phyloP scores from a whole-genome alignment of 2,113 vertebrate species.

The Myiozetetes cayanensis region DNA sequence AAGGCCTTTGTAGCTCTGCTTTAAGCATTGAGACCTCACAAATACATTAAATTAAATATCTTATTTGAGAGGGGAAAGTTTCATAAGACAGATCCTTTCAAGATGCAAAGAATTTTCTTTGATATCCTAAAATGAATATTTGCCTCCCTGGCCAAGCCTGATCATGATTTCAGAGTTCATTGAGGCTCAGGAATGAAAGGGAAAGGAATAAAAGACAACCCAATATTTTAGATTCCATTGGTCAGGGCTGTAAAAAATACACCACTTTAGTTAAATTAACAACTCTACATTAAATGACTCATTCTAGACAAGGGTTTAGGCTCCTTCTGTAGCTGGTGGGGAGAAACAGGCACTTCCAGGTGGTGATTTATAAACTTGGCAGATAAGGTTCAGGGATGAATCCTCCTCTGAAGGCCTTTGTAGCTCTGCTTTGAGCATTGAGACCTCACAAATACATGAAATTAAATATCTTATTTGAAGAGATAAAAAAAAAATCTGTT shows the following conservation, averaged over 20 bases:
- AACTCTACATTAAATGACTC: not conserved
- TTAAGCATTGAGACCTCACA: not conserved
- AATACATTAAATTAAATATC: not conserved
- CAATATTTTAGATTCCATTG: too few relatives aligned
- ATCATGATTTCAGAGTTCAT: not conserved
- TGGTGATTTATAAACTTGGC: not conserved
- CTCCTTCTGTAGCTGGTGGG: not conserved
- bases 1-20: not conserved
- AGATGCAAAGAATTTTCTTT: not conserved
- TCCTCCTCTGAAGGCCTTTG: not conserved
- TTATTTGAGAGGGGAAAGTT: not conserved
- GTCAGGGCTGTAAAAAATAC: too few relatives aligned
- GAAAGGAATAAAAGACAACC: fast-evolving
- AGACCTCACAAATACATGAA: not conserved
- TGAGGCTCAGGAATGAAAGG: not conserved
- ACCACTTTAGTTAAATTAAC: not conserved
- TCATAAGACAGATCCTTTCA: not conserved
- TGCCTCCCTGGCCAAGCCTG: not conserved
- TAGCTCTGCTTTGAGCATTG: not conserved
- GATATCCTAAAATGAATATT: not conserved
- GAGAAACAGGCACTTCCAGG: not conserved
- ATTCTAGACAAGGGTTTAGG: not conserved
- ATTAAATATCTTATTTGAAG: not conserved
- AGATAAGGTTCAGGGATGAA: not conserved
- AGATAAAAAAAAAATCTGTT: not conserved